Conservation (phyloP, 2,113 vertebrate genomes). For the Odobenus rosmarus region DNA sequence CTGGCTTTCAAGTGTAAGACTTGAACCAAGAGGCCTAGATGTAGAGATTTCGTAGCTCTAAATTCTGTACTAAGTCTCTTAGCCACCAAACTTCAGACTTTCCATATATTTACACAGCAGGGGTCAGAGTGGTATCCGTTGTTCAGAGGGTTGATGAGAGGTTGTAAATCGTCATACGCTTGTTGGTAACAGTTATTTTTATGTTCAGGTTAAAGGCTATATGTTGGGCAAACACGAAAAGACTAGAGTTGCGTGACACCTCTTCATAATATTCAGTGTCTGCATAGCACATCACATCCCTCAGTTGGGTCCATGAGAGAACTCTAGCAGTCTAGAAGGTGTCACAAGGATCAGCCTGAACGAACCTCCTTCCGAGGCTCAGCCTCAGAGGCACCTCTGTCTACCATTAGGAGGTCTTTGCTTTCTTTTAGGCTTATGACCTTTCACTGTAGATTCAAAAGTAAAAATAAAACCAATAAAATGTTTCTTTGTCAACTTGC, state of each 20-base stretch:
- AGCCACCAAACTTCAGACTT: background rate
- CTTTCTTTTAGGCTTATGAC: background rate
- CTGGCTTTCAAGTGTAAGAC: background rate
- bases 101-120: background rate
- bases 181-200: background rate
- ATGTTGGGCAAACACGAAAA: background rate
- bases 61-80: background rate
- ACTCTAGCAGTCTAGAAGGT: background rate
- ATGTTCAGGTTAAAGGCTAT: background rate
- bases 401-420: background rate
- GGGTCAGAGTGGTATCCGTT: background rate
- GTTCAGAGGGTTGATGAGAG: background rate
- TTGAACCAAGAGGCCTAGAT: background rate
- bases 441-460: constrained; percentile 22
- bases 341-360: background rate
- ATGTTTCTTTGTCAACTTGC: background rate
- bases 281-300: background rate
- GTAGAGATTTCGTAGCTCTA: background rate
- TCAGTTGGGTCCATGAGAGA: background rate
- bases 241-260: background rate
- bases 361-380: background rate
- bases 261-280: background rate
- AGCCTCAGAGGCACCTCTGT: background rate
- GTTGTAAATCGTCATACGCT: background rate
- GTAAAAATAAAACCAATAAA: background rate